Base-by-base conservation (phyloP, 1,140 invertebrate genomes). In the Trichonephila inaurata region DNA sequence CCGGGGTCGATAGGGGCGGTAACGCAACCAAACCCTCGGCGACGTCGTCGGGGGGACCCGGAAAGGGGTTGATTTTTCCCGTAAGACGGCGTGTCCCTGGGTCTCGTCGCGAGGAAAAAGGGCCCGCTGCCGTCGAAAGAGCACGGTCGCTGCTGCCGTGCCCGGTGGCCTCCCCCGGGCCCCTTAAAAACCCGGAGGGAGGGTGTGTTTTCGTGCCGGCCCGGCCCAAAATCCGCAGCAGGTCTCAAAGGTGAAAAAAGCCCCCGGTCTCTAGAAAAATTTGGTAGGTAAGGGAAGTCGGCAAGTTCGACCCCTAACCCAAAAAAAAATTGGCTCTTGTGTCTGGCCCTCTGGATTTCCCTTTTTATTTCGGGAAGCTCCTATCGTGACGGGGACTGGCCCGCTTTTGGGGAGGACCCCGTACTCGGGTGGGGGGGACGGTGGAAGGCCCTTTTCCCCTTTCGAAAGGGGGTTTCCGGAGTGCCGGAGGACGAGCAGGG, bases 191-290 rank as follows among this genome's bases (percentile, higher is more conserved):
- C 81, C 81, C 6, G 51, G 81, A 18, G 44, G 6, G 44, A 6
- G 44, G 8, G 8, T 3, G 8, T 69, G 66, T 69, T 69, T 69
- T 69, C 85, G 24, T 72, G 60, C 85, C 28, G 58, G 66, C 24
- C 77, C 94, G 92, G 91, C 96, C 95, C 95, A 94, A 96, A 96
- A 96, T 95, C 96, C 96, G 96, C 96, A 96, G 95, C 95, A 96
- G 96, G 96, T 94, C 87, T 94, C 94, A 96, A 95, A 96, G 96
- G 96, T 96, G 95, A n/a, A n/a, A 95, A 95, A 95, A 96, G 95
- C 96, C 96, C 96, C 95, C 96, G 95, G 44, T 51, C 44, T 51
- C 5, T 51, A 51, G 44, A 51, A 6, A 3, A 51, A 51, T 10
- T n/a, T n/a, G n/a, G 44, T 51, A 51, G 44, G 8, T 51, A 51